Evolutionary conservation across 1,140 invertebrate genomes (phyloP).

Genomic region (Drosophila pseudoananassae): DNA sequence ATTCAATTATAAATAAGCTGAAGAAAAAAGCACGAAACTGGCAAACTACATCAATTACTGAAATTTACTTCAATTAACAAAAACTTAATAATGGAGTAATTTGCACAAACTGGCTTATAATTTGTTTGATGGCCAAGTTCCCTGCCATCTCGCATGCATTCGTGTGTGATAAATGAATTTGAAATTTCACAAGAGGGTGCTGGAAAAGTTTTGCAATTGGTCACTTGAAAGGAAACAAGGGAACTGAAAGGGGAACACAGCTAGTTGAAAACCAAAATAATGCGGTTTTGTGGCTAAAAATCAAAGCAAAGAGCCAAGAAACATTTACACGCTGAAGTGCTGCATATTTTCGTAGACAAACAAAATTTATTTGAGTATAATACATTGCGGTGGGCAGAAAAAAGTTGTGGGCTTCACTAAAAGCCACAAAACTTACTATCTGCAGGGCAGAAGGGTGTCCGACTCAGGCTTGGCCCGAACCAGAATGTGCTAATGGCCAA

Average conservation of each 20-base stretch:
- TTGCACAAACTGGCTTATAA: conserved; percentile 42
- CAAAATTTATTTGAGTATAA: conserved; percentile 67
- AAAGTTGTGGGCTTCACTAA: background rate
- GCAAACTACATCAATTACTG: conserved; percentile 43
- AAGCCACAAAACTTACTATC: conserved; percentile 58
- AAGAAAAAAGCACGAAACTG: conserved; percentile 14
- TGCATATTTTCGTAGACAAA: conserved; percentile 43
- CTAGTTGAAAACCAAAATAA: conserved; percentile 64
- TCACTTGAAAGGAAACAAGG: conserved; percentile 30
- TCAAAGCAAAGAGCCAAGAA: conserved; percentile 59
- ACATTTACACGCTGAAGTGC: conserved; percentile 15
- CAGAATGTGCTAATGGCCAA: conserved; percentile 34
- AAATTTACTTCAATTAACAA: conserved; percentile 58
- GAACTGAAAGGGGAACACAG: conserved; percentile 1
- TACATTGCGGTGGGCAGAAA: conserved; percentile 50
- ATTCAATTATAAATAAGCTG: conserved; percentile 1
- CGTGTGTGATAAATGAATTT: conserved; percentile 57
- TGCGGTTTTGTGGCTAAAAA: conserved; percentile 66
- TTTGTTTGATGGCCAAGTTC: conserved; percentile 45
- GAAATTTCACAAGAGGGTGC: conserved; percentile 37
- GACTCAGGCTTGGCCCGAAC: background rate
- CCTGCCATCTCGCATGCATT: conserved; percentile 34
- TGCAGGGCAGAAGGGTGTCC: conserved; percentile 3
- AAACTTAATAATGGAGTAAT: conserved; percentile 53
- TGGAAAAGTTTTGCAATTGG: conserved; percentile 49